Conservation (phyloP, 2,113 vertebrate species). For the Engraulis encrasicolus region DNA sequence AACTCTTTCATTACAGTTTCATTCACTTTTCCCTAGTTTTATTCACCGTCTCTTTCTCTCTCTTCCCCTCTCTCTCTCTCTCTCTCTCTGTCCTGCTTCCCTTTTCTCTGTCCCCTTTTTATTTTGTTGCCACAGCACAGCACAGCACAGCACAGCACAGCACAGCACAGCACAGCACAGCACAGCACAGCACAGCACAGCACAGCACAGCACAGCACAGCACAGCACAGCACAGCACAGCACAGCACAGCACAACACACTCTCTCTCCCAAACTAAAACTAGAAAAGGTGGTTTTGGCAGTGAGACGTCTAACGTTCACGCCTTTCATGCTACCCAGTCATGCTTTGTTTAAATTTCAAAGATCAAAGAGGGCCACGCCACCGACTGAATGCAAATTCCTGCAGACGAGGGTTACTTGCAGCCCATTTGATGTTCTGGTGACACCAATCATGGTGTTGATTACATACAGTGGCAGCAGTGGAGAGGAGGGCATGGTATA, state of each 20-base stretch:
- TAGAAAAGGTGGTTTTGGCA: conserved; percentile 48
- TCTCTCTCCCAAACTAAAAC: conserved; percentile 37
- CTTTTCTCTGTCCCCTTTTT: neutral
- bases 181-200: no score
- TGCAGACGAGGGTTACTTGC: conserved; percentile 60
- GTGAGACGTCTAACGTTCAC: conserved; percentile 67
- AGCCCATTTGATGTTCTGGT: conserved; percentile 73
- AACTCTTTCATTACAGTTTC: neutral
- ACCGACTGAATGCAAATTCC: conserved; percentile 73
- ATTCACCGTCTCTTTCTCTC: neutral
- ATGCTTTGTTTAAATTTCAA: conserved; percentile 67
- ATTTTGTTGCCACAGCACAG: conserved; percentile 36
- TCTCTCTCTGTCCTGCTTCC: neutral
- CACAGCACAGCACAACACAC: no score
- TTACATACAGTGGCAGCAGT: conserved; percentile 69
- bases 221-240: no score
- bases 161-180: no score
- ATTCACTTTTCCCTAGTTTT: neutral
- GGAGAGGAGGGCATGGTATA: conserved; percentile 54
- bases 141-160: no score
- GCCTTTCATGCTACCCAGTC: conserved; percentile 52
- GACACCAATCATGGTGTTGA: conserved; percentile 67
- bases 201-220: no score
- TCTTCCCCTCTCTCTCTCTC: neutral
- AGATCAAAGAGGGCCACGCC: conserved; percentile 70